Conservation (phyloP, 2,797 vertebrate species). For the Pipistrellus kuhlii region DNA sequence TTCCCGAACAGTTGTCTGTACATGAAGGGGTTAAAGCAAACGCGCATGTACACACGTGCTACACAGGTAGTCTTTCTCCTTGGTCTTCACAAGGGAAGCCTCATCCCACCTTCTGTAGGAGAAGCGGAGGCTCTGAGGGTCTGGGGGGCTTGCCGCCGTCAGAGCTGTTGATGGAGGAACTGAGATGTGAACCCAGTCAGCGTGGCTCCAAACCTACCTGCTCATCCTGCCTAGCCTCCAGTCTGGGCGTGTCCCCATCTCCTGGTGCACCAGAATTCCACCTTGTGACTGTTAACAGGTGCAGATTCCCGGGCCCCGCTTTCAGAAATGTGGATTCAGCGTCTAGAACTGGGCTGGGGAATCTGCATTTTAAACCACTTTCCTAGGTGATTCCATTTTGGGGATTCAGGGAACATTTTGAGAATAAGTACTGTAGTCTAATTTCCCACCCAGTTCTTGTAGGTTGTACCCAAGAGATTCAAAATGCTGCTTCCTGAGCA, state of each 20-base stretch:
- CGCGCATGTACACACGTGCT: not conserved
- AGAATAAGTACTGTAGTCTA: not conserved
- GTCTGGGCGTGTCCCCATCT: not conserved
- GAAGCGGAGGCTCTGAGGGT: not conserved
- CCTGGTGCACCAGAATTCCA: not conserved
- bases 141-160: not conserved
- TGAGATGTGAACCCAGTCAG: not conserved
- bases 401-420: not conserved
- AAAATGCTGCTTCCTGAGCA: not conserved
- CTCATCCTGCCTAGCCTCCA: not conserved
- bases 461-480: not conserved
- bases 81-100: not conserved
- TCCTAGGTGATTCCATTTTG: not conserved
- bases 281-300: not conserved
- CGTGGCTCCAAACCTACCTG: not conserved
- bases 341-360: not conserved
- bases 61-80: not conserved
- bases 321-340: not conserved
- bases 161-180: not conserved
- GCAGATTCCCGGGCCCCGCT: not conserved
- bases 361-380: not conserved
- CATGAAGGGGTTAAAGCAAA: not conserved
- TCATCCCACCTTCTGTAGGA: not conserved
- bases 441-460: not conserved
- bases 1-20: not conserved